Conservation (phyloP, 2,797 vertebrate genomes). For the Urocyon cinereoargenteus region DNA sequence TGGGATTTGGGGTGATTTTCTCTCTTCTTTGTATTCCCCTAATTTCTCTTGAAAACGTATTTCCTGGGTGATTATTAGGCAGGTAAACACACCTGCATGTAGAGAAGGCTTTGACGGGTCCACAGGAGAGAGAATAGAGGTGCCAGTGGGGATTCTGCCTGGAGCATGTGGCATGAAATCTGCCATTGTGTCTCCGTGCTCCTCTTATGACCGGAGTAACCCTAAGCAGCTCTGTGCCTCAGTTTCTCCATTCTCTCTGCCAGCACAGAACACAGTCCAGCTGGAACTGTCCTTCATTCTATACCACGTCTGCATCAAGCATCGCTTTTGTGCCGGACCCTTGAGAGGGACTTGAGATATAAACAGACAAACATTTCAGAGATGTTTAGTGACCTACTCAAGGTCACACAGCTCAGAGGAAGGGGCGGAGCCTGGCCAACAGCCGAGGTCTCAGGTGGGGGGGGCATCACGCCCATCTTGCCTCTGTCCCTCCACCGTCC, state of each 20-base stretch:
- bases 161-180: too few relatives aligned
- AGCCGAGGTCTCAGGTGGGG: neutral
- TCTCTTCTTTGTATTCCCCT: neutral
- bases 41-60: neutral
- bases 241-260: neutral
- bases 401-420: neutral
- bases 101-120: neutral
- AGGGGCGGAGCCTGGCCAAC: neutral
- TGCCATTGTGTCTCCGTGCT: accelerated
- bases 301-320: neutral
- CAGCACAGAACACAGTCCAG: neutral
- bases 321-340: neutral
- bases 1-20: neutral
- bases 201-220: neutral
- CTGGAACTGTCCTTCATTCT: neutral
- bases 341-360: neutral
- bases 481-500: neutral
- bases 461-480: accelerated
- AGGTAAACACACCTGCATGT: accelerated
- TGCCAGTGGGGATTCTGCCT: accelerated
- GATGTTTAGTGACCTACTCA: neutral
- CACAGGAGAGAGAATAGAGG: too few relatives aligned
- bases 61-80: neutral
- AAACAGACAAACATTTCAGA: neutral
- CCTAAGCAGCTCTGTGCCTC: neutral